Evolutionary conservation across 1,140 invertebrate species (phyloP).

Genomic region (Aphelinus certus): DNA sequence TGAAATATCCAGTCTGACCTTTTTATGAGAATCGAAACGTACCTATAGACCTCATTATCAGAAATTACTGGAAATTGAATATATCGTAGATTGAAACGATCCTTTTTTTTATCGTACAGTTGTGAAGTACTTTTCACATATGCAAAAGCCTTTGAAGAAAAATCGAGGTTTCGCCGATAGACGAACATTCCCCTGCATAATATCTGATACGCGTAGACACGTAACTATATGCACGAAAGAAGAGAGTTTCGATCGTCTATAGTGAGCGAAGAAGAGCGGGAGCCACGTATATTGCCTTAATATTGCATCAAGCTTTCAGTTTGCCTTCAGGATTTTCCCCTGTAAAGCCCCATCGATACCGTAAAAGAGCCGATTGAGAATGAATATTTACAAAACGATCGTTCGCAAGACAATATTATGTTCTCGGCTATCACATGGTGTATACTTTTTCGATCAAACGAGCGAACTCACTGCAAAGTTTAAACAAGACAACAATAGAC

Average conservation of each 20-base stretch:
- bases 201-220: constrained; percentile 1
- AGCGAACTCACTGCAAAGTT: too few relatives aligned
- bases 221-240: not conserved
- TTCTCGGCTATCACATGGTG: too few relatives aligned
- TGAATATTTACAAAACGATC: not conserved
- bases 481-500: too few relatives aligned
- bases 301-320: constrained; percentile 1
- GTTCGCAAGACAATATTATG: too few relatives aligned
- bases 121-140: not conserved
- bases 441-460: too few relatives aligned
- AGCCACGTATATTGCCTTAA: not conserved
- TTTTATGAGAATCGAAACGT: too few relatives aligned
- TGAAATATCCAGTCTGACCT: too few relatives aligned
- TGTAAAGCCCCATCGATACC: not conserved
- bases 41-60: too few relatives aligned
- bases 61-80: too few relatives aligned
- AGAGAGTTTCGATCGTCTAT: constrained; percentile 10
- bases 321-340: not conserved
- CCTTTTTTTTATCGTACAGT: constrained; percentile 3
- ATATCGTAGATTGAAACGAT: constrained; percentile 4
- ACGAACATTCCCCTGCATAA: constrained; percentile 8
- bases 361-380: not conserved
- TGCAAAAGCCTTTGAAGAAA: not conserved
- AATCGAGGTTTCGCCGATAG: not conserved
- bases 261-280: not conserved